A percentile compares a stretch with the other conserved stretches of the same genome.
phyloP scores from a whole-genome alignment of 1,140 invertebrate species.

The Macrobrachium rosenbergii region DNA sequence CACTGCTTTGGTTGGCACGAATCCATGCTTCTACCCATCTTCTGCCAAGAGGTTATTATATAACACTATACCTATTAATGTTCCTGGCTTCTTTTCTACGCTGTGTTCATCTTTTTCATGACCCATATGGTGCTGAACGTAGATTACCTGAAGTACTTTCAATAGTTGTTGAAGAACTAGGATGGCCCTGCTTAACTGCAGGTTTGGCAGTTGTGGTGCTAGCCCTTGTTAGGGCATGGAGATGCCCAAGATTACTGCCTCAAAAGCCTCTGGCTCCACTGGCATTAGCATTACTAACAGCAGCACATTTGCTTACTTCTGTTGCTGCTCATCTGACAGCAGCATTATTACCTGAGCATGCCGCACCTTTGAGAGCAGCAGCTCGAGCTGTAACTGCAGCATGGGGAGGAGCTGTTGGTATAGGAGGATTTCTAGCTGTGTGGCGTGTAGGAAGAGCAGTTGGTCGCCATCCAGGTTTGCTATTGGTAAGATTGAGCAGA shows the following conservation, averaged over 20 bases:
- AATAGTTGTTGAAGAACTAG: slow-evolving; percentile 71
- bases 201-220: slow-evolving; percentile 88
- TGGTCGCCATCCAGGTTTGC: slow-evolving; percentile 33
- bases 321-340: slow-evolving; percentile 56
- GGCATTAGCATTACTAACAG: slow-evolving; percentile 59
- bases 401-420: slow-evolving; percentile 50
- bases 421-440: slow-evolving; percentile 42
- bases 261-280: slow-evolving; percentile 50
- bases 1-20: slow-evolving; percentile 72
- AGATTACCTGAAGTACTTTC: slow-evolving; percentile 72
- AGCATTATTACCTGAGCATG: slow-evolving; percentile 49
- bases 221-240: slow-evolving; percentile 82
- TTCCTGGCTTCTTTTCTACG: slow-evolving; percentile 83
- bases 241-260: slow-evolving; percentile 54
- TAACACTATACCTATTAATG: slow-evolving; percentile 84
- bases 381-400: slow-evolving; percentile 48
- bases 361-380: slow-evolving; percentile 48
- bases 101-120: slow-evolving; percentile 83
- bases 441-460: slow-evolving; percentile 43
- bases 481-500: slow-evolving; percentile 37
- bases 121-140: slow-evolving; percentile 81
- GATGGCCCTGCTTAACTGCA: slow-evolving; percentile 79
- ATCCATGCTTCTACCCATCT: slow-evolving; percentile 52
- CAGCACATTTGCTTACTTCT: slow-evolving; percentile 55
- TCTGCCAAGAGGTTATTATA: slow-evolving; percentile 76